Evolutionary conservation across 2,888 invertebrate species (phyloP).

Genomic region (Drosophila yooni): DNA sequence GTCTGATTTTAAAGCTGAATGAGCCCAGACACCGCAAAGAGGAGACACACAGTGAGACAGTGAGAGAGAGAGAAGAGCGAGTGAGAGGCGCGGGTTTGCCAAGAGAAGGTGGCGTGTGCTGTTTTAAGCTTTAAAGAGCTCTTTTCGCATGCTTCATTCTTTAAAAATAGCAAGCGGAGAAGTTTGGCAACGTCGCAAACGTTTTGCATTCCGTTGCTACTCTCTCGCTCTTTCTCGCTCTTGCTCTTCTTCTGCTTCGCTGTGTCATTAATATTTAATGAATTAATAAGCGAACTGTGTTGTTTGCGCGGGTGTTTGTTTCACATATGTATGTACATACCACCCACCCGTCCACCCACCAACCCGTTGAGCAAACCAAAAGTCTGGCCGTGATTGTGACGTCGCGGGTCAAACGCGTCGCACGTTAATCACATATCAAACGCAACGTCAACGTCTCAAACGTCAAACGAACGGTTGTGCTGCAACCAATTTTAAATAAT

Average conservation of each 20-base stretch:
- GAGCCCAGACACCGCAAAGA: constrained; percentile 24
- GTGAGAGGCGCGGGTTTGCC: neutral
- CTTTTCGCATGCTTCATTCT: constrained; percentile 41
- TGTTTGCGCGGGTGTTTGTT: constrained; percentile 40
- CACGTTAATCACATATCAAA: constrained; percentile 61
- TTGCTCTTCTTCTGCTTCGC: no score
- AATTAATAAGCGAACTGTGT: constrained; percentile 60
- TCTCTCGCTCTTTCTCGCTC: neutral
- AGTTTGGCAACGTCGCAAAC: constrained; percentile 62
- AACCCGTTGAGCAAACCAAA: neutral
- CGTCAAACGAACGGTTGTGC: constrained; percentile 23
- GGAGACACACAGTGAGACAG: neutral
- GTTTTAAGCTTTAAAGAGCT: constrained; percentile 46
- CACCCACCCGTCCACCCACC: neutral
- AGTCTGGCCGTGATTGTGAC: constrained; percentile 28
- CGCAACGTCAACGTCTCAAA: constrained; percentile 32
- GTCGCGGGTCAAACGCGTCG: constrained; percentile 69
- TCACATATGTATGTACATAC: constrained; percentile 4
- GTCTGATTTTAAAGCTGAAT: constrained; percentile 56
- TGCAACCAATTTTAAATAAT: constrained; percentile 44
- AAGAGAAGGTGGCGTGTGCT: neutral
- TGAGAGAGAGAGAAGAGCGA: neutral
- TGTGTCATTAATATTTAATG: constrained; percentile 70
- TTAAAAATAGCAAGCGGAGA: constrained; percentile 58
- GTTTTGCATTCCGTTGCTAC: constrained; percentile 16